Percentiles rank a stretch among this genome's conserved stretches.
These are phyloP conservation scores for Ctenodactylus gundi DNA, from an alignment of 2,113 vertebrate genomes.

Conservation along the genomic window DNA sequence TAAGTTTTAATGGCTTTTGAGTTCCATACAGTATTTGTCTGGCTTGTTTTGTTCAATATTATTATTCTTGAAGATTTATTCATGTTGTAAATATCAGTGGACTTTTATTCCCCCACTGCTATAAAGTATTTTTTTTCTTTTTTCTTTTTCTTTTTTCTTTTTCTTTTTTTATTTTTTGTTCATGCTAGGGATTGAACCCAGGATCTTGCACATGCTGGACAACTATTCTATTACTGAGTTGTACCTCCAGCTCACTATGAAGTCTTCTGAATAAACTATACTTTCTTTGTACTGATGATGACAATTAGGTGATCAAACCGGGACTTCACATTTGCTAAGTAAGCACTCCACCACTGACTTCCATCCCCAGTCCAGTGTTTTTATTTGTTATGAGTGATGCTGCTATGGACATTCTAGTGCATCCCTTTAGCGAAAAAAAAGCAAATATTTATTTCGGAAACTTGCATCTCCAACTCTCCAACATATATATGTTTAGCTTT, in stretches of 20 bases:
- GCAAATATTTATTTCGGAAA: not conserved
- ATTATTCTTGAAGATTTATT: conserved; percentile 45
- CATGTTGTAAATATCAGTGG: not conserved
- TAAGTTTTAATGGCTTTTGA: conserved; percentile 18
- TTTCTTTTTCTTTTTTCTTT: not conserved
- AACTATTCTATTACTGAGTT: not conserved
- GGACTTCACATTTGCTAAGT: not conserved
- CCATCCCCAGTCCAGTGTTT: not conserved
- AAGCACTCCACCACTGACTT: not conserved
- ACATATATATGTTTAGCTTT: not conserved
- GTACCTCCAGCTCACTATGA: not conserved
- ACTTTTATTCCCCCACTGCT: not conserved
- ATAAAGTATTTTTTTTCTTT: not conserved
- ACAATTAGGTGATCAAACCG: too few relatives aligned
- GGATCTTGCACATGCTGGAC: not conserved
- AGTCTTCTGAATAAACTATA: conserved; percentile 8
- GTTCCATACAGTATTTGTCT: conserved; percentile 9
- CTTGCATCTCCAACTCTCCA: not conserved
- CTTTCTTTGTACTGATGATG: not conserved
- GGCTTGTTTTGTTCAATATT: conserved; percentile 16
- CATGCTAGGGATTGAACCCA: not conserved
- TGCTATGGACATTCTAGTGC: not conserved
- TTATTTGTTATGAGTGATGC: not conserved
- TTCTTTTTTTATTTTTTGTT: not conserved
- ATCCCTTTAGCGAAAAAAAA: not conserved